A percentile compares a stretch with the other conserved stretches of the same genome.
phyloP scores from a whole-genome alignment of 2,797 vertebrate species.

The Yasuhikotakia modesta region DNA sequence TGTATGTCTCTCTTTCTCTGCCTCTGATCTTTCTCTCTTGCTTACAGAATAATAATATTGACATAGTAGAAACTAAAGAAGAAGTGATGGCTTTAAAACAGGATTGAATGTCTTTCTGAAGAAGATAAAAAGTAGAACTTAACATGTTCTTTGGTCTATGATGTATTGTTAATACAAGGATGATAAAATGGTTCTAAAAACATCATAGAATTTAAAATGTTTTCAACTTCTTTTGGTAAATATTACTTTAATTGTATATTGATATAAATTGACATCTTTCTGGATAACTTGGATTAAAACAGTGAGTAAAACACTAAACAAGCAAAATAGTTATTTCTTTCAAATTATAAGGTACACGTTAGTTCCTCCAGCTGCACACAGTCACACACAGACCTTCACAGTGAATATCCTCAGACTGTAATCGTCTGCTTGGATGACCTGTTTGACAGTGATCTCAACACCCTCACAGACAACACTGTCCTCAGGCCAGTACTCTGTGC shows the following conservation, averaged over 20 bases:
- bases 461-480: constrained; percentile 87
- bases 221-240: no score
- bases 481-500: constrained; percentile 98
- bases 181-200: background rate
- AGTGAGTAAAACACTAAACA: no score
- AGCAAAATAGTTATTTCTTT: no score
- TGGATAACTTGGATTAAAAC: no score
- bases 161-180: no score
- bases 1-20: constrained; percentile 12
- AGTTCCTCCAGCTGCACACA: background rate
- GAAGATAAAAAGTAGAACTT: background rate
- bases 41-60: constrained; percentile 3
- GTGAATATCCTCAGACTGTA: constrained; percentile 94
- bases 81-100: background rate
- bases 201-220: background rate
- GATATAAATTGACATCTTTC: no score
- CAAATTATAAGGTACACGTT: background rate
- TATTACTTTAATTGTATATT: no score
- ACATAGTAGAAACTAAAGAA: background rate
- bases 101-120: background rate
- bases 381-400: constrained; percentile 80
- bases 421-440: constrained; percentile 92
- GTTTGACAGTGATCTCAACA: constrained; percentile 87
- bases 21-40: background rate
- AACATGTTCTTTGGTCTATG: background rate